phyloP scores from a whole-genome alignment of 37 sponge, comb jelly and placozoan genomes.

The Agelas oroides region DNA sequence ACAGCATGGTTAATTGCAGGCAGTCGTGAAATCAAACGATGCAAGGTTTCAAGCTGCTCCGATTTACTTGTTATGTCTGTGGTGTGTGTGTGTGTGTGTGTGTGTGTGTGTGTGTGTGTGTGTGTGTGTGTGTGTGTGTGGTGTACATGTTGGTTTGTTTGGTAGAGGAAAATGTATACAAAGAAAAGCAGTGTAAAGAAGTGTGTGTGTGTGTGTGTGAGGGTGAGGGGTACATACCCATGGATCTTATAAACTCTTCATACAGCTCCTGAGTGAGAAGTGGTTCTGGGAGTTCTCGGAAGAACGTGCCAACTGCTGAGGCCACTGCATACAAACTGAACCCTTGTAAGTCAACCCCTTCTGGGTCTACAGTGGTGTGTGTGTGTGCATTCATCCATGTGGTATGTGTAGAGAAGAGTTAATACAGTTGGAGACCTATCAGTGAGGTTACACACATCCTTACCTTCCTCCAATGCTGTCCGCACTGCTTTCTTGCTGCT shows the following conservation, averaged over 20 bases:
- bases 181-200: too few relatives aligned
- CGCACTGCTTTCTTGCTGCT: constrained; percentile 76
- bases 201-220: too few relatives aligned
- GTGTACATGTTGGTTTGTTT: too few relatives aligned
- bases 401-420: too few relatives aligned
- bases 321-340: constrained; percentile 78
- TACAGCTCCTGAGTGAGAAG: constrained; percentile 88
- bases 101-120: too few relatives aligned
- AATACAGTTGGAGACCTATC: too few relatives aligned
- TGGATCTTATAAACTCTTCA: constrained; percentile 73
- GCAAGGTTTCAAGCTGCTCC: constrained; percentile 65
- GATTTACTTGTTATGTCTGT: constrained; percentile 63
- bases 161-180: too few relatives aligned
- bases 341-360: constrained; percentile 49
- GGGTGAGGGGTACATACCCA: constrained; percentile 34
- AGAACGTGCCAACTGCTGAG: constrained; percentile 74
- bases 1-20: constrained; percentile 75
- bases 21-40: constrained; percentile 55
- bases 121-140: too few relatives aligned
- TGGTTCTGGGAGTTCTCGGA: constrained; percentile 88
- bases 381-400: background rate
- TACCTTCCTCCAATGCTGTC: constrained; percentile 77
- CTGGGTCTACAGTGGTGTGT: constrained; percentile 58
- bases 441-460: too few relatives aligned
- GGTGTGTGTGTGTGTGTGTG: too few relatives aligned